phyloP scores from a whole-genome alignment of 2,888 invertebrate genomes.

The Antitype chi region DNA sequence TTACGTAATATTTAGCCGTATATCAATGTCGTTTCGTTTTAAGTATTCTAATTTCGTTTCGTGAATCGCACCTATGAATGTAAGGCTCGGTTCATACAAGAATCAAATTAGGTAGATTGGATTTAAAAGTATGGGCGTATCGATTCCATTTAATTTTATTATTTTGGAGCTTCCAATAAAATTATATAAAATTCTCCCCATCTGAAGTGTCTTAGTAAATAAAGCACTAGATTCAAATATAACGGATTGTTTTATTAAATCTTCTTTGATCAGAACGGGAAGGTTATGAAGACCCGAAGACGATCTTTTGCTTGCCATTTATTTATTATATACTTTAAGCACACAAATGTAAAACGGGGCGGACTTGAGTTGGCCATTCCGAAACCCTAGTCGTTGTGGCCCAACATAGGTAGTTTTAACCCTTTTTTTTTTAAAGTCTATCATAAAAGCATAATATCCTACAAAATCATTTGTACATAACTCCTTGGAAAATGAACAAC shows the following conservation, averaged over 20 bases:
- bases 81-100: background rate
- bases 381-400: background rate
- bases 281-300: background rate
- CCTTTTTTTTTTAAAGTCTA: background rate
- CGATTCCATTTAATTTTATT: background rate
- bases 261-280: background rate
- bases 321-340: no score
- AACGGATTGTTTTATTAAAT: background rate
- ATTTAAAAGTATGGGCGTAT: background rate
- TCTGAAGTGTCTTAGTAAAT: background rate
- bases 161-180: background rate
- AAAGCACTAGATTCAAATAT: background rate
- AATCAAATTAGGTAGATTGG: background rate
- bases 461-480: background rate
- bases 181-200: background rate
- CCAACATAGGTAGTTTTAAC: background rate
- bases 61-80: background rate
- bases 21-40: slow-evolving; percentile 34
- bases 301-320: background rate
- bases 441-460: background rate
- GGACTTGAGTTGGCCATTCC: no score
- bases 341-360: no score
- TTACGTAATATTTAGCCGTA: slow-evolving; percentile 42
- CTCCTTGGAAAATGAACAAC: slow-evolving; percentile 1
- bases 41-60: slow-evolving; percentile 26